Evolutionary conservation across 2,113 vertebrate genomes (phyloP).

Genomic region (Corapipo altera): DNA sequence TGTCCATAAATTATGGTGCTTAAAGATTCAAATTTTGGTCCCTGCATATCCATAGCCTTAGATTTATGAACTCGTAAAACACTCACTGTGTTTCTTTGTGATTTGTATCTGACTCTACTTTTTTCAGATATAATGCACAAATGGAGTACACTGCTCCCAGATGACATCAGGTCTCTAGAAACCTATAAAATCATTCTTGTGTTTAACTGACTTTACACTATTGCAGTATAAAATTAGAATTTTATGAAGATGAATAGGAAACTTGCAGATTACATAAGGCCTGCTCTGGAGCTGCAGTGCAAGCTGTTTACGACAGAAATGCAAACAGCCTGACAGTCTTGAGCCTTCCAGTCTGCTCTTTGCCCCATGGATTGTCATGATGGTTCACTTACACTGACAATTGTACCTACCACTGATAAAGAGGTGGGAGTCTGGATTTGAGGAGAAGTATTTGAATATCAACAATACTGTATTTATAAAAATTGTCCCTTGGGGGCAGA

Average conservation of each 20-base stretch:
- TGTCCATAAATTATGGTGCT: slow-evolving; percentile 34
- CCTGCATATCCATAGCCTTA: slow-evolving; percentile 5
- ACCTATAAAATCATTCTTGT: slow-evolving; percentile 46
- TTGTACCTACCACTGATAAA: not conserved
- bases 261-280: not conserved
- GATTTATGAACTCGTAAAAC: slow-evolving; percentile 68
- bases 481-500: slow-evolving; percentile 52
- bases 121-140: slow-evolving; percentile 49
- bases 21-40: slow-evolving; percentile 26
- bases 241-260: slow-evolving; percentile 51
- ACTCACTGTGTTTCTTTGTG: slow-evolving; percentile 53
- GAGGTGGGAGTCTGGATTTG: not conserved
- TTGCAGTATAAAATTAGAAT: slow-evolving; percentile 34
- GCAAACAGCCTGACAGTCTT: not conserved
- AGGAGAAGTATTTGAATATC: not conserved
- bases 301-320: not conserved
- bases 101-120: slow-evolving; percentile 60
- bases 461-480: slow-evolving; percentile 32
- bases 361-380: not conserved
- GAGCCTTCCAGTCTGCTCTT: not conserved
- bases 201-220: slow-evolving; percentile 53
- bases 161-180: slow-evolving; percentile 56
- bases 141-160: slow-evolving; percentile 32
- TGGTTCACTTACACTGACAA: not conserved
- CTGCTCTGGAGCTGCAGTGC: not conserved